Conservation (phyloP, 2,888 invertebrate species). For the Anagyrus pseudococci region DNA sequence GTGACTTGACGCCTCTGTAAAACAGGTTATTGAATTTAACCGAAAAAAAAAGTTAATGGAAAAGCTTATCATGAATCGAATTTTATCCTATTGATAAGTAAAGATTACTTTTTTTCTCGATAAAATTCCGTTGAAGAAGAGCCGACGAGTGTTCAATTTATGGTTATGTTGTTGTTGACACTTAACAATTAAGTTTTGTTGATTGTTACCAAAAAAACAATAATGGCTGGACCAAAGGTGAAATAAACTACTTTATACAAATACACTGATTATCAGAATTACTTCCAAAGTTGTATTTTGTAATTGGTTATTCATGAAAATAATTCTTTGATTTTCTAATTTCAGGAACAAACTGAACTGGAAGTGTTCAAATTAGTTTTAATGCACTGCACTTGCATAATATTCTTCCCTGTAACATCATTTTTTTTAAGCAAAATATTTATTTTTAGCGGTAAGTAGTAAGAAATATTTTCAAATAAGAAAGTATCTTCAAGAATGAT, state of each 20-base stretch:
- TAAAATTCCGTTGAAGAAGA: neutral
- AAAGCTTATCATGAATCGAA: too few species aligned
- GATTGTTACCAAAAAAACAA: neutral
- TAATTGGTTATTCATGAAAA: neutral
- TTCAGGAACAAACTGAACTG: slow-evolving; percentile 73
- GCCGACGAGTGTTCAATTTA: neutral
- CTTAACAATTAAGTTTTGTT: slow-evolving; percentile 3
- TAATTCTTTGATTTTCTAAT: slow-evolving; percentile 39
- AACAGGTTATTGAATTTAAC: too few species aligned
- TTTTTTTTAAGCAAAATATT: slow-evolving; percentile 76
- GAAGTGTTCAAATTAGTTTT: slow-evolving; percentile 79
- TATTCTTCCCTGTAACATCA: slow-evolving; percentile 71
- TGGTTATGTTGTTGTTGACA: slow-evolving; percentile 4
- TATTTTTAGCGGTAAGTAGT: slow-evolving; percentile 72
- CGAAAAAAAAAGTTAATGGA: too few species aligned
- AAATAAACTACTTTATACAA: neutral
- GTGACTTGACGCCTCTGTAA: too few species aligned
- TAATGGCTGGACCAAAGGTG: slow-evolving; percentile 22
- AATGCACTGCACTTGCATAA: slow-evolving; percentile 77
- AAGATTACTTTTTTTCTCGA: too few species aligned
- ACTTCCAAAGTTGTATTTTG: neutral
- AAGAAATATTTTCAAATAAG: neutral
- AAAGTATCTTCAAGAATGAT: too few species aligned
- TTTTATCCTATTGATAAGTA: too few species aligned
- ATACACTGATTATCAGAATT: too few species aligned